Base-by-base conservation (phyloP, 2,888 invertebrate species). In the Troides aeacus region DNA sequence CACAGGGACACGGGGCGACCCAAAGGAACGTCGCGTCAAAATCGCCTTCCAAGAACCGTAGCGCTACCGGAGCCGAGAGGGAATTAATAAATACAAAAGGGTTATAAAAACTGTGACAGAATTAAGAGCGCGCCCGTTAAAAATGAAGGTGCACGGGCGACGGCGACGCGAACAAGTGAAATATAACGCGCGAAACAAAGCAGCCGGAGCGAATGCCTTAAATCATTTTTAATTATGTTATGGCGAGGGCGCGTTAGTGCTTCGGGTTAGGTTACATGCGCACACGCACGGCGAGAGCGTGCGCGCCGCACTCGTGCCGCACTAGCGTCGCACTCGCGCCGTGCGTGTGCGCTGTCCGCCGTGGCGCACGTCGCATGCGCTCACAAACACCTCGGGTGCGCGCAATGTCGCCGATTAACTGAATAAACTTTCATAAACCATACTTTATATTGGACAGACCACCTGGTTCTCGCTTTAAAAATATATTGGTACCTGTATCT, bases 201-300 rank as follows among this genome's bases (percentile, higher is more conserved):
- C 92, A 92, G 92, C 90, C 92, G 92, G 88, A 89, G 91, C 92
- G 91, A 91, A 92, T 90, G 91, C 90, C 85, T 90, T 92, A 92
- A 92, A 92, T 92, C 92, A 92, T 92, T 92, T 92, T 92, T 92
- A 92, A 92, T 92, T 92, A 92, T 92, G 92, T 92, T 92, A 92
- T 92, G 92, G 92, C 90, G 90, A 84, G 84, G 80, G 79, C 77
- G 79, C 66, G 70, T 70, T 70, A 63, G 58, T 66, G 79, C 78
- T 82, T 78, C 84, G 86, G 84, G 80, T 89, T 82, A 82, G 84
- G 86, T 88, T 89, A 86, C 89, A 78, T 72, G 76, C 75, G 59
- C 65, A 73, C 75, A 71, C 69, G 74, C 75, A 70, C 68, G 71
- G 70, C 65, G 71, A 69, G 62, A 60, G 61, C 69, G 66, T 71